phyloP scores from a whole-genome alignment of 2,888 invertebrate genomes.

The Kuschelorhynchus macadamiae region DNA sequence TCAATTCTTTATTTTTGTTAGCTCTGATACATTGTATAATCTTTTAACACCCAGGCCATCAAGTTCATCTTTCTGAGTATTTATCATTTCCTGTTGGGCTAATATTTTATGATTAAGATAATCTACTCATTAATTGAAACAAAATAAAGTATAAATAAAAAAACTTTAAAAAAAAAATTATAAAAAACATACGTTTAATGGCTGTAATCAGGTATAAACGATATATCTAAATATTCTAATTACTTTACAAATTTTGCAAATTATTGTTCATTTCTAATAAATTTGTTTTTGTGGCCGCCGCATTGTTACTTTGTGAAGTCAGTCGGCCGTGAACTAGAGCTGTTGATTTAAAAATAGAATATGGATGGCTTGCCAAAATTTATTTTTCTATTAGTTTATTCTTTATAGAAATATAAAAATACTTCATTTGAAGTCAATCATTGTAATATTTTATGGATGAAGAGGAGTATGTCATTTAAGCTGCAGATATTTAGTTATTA shows the following conservation, averaged over 20 bases:
- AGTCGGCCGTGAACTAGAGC: conserved; percentile 11
- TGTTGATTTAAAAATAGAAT: conserved; percentile 40
- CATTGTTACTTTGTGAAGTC: conserved; percentile 18
- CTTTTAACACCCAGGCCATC: no score
- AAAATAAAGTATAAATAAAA: no score
- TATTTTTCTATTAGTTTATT: conserved; percentile 22
- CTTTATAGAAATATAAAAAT: conserved; percentile 13
- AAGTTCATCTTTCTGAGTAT: no score
- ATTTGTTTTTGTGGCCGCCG: conserved; percentile 46
- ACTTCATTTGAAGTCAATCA: conserved; percentile 11
- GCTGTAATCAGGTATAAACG: background rate
- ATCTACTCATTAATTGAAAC: no score
- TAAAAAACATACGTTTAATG: background rate
- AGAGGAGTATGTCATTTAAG: conserved; percentile 44
- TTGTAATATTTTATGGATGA: conserved; percentile 55
- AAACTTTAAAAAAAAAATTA: background rate
- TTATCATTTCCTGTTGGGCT: no score
- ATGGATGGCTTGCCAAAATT: conserved; percentile 32
- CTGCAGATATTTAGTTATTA: background rate
- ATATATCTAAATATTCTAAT: background rate
- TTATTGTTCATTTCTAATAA: no score
- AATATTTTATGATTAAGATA: no score
- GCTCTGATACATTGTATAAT: no score
- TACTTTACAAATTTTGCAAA: no score
- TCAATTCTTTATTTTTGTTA: no score